Conservation (phyloP, 2,888 invertebrate genomes). For the Lithophane socia region DNA sequence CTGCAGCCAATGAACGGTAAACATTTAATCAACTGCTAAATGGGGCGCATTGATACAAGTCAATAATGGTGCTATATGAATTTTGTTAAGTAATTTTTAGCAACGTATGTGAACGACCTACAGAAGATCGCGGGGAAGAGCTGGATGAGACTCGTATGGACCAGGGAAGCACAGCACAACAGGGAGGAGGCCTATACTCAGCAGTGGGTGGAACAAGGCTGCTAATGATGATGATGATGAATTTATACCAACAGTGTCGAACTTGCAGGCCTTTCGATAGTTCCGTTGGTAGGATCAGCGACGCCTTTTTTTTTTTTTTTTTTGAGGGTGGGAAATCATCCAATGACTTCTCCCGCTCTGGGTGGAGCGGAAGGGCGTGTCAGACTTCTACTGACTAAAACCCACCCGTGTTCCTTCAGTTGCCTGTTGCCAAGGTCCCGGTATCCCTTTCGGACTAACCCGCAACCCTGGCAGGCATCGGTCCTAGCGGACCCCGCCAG, state of each 20-base stretch:
- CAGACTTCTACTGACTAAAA: no score
- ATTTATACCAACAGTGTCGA: not conserved
- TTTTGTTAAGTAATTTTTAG: not conserved
- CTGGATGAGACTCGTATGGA: not conserved
- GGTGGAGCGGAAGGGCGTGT: no score
- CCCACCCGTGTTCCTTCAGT: no score
- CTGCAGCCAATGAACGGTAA: not conserved
- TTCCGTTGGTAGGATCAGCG: not conserved
- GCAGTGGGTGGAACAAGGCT: not conserved
- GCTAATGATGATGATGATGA: not conserved
- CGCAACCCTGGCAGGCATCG: no score
- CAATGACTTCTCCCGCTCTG: no score
- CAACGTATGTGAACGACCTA: not conserved
- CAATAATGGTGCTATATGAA: not conserved
- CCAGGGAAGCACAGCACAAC: not conserved
- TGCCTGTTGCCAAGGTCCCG: no score
- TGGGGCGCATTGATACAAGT: not conserved
- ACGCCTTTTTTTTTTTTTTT: no score
- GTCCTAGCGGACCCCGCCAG: no score
- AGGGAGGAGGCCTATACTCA: not conserved
- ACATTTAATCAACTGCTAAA: constrained; percentile 5
- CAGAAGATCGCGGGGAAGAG: not conserved
- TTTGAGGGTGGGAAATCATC: no score
- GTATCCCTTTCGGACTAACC: no score
- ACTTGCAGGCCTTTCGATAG: no score